These are phyloP conservation scores for Luperina testacea DNA, from an alignment of 2,888 invertebrate species.

Conservation along the genomic window DNA sequence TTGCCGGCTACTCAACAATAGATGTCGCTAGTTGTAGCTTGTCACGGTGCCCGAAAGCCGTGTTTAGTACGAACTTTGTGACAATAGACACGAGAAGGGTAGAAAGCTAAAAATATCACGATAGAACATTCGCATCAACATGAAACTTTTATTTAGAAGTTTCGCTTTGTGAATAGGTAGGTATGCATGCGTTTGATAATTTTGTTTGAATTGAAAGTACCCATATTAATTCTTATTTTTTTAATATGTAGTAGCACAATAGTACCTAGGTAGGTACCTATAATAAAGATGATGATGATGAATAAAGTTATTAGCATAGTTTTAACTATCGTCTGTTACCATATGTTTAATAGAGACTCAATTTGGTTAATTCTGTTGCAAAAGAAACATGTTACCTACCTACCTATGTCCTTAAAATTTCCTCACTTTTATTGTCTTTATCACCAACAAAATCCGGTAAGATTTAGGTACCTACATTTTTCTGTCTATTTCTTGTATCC, in stretches of 20 bases:
- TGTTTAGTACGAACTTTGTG: constrained; percentile 54
- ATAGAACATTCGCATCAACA: constrained; percentile 48
- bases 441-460: background rate
- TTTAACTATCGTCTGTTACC: background rate
- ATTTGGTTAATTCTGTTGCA: background rate
- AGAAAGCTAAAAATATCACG: constrained; percentile 52
- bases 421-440: background rate
- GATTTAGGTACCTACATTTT: background rate
- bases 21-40: constrained; percentile 79
- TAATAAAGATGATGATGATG: background rate
- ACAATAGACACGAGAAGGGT: constrained; percentile 59
- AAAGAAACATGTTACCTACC: background rate
- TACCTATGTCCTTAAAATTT: background rate
- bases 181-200: background rate
- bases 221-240: background rate
- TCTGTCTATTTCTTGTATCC: background rate
- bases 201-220: constrained; percentile 5
- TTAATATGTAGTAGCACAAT: background rate
- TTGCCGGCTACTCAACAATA: constrained; percentile 77
- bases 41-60: constrained; percentile 33
- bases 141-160: constrained; percentile 40
- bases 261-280: background rate
- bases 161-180: constrained; percentile 12
- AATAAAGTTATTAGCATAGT: background rate
- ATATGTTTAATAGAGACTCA: background rate